Evolutionary conservation across 2,113 vertebrate species (phyloP), one percentile per base, ranked within the genome.

Genomic region (Leiothrix lutea): DNA sequence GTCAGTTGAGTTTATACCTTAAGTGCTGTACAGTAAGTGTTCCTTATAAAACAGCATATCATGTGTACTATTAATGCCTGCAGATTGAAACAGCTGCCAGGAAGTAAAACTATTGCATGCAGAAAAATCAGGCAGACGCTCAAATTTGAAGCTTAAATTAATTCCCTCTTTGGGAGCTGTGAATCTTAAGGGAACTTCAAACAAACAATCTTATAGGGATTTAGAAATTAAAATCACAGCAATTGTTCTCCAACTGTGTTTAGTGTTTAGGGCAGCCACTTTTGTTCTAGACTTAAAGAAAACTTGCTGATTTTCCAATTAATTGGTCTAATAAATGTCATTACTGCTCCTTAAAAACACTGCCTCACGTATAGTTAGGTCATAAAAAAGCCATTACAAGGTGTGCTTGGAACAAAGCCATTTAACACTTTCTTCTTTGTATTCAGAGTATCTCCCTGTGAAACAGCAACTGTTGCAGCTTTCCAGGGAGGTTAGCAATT

Each of bases 391-490:
- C 64, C 24, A 11, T 36, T 36, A 35, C 70, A 79, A 47, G 14
- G 24, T 71, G 51, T 51, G 51, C 56, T 83, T 56, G 81, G 79
- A 92, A 51, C 54, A 23, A 44, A 50, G 58, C 62, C 90, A 65
- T 85, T 90, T 80, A 90, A 84, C 54, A 47, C 60, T 83, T 75
- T 33, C 16, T 71, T 72, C 78, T 82, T 87, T 88, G 42, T 92
- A 36, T 86, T 91, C 82, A 26, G 44, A 70, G 31, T 71, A 71
- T 71, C 67, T 89, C 4, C 1, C 35, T 66, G 51, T 44, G 48
- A 70, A 92, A 74, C n/a, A 83, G 54, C 70, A 88, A 83, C 67
- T 94, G 70, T 94, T 78, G 79, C 33, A 67, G 86, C 47, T 95
- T 97, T 97, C 74, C 70, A 78, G 82, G 58, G 88, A 87, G 83